Percentiles rank a stretch among this genome's conserved stretches.
These are phyloP conservation scores for Progne subis DNA, from an alignment of 2,113 vertebrate species.

Conservation along the genomic window DNA sequence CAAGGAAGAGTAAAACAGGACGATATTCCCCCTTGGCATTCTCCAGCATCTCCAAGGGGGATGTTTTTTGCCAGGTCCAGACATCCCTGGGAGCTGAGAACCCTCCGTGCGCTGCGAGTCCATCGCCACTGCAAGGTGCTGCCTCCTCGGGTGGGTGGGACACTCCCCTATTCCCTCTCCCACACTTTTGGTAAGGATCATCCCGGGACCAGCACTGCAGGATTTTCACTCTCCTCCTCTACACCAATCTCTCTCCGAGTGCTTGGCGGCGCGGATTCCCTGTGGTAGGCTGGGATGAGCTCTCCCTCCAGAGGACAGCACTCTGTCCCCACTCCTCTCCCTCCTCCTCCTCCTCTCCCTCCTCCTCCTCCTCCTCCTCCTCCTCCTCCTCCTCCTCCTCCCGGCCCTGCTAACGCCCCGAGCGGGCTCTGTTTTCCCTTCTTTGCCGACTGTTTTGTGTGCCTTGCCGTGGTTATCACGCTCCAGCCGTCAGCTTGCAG, in stretches of 20 bases:
- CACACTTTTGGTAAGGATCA: neutral
- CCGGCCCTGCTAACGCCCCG: neutral
- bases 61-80: neutral
- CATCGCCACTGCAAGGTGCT: neutral
- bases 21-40: neutral
- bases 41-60: neutral
- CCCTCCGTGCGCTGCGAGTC: neutral
- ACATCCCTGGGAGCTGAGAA: fast-evolving
- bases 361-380: too few relatives aligned
- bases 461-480: neutral
- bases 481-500: constrained; percentile 49
- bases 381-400: too few relatives aligned
- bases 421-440: constrained; percentile 46
- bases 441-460: neutral
- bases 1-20: neutral
- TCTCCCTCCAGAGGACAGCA: neutral
- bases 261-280: neutral
- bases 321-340: neutral
- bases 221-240: neutral
- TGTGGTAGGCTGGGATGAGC: fast-evolving
- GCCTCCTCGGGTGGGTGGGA: neutral
- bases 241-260: neutral
- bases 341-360: too few relatives aligned
- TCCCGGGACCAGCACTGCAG: neutral
- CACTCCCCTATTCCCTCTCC: neutral